Base-by-base conservation (phyloP, 1,140 invertebrate genomes). In the Drosophila ficusphila region DNA sequence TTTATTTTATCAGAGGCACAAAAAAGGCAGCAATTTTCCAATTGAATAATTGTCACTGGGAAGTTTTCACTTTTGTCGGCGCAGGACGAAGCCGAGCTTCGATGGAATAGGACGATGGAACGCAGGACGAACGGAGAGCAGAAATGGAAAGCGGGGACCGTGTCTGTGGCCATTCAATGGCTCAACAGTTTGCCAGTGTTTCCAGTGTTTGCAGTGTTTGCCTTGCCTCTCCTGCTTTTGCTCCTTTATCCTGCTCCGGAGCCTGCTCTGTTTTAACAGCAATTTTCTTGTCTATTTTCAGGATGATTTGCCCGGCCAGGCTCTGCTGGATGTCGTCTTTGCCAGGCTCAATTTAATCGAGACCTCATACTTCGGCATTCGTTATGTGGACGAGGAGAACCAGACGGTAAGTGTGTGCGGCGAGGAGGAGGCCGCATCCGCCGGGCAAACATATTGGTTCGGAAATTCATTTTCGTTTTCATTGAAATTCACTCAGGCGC, bases 351-450 rank as follows among this genome's bases (percentile, higher is more conserved):
- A 98, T 93, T 94, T 98, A 34, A 92, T 98, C 72, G 97, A 98
- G 92, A 98, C 97, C 18, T 96, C 96, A 56, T 98, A 98, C 91
- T 98, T 98, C 92, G 97, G 97, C 34, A 93, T 98, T 4, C 95
- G 97, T 38, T 98, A 96, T 90, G 92, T 98, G 27, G 97, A 98
- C 90, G 94, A 95, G 73, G 95, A 96, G 67, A 97, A 96, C 90
- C 97, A 97, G 93, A 97, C 97, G 92, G 96, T 97, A 94, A 95
- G 93, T 92, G 52, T 11, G 16, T 12, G 9, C 14, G 6, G 23
- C 21, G 8, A 23, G 27, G 14, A 31, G 2, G 4, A 42, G n/a
- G 33, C 31, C 44, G 16, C 69, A 48, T 54, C 54, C 64, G 56
- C 41, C 57, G 64, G 51, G 67, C 70, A 72, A 72, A 65, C 73